Evolutionary conservation across 2,797 vertebrate species (phyloP), one percentile per base, ranked within the genome.

Genomic region (Sebastes kiyomatsui): DNA sequence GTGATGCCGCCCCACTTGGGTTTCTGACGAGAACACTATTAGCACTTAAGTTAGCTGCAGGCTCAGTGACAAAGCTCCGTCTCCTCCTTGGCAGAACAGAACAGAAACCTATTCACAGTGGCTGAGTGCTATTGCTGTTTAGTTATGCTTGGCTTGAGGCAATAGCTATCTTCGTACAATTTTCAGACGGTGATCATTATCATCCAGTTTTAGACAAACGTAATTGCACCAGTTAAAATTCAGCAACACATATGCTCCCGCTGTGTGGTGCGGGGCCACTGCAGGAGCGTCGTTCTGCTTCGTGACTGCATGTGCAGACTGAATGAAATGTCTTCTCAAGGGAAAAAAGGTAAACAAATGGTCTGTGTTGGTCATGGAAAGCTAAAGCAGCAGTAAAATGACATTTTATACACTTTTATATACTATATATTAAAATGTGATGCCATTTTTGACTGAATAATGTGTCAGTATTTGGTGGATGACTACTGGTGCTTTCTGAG

Each of bases 111-210:
- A 92, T 90, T 90, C 85, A 87, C 91, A 80, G 87, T 67, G 80
- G 82, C 93, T 84, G 91, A 91, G 88, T 91, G 84, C 77, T 88
- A 87, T 84, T 77, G 75, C 91, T 90, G 82, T 89, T 91, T 88
- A 88, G 90, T 92, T 92, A 88, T 87, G 87, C 92, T 91, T 90
- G 88, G 90, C 93, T 88, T 77, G 78, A 91, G 91, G 93, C 93
- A 77, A 85, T 84, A 77, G 82, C 92, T 79, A 79, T 92, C 87
- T 89, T 85, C 91, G 83, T 80, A 88, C 87, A 79, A 82, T 91
- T 89, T 91, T 91, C 88, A 91, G 85, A 88, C 77, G 13, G 77
- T 49, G 91, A 92, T 94, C 88, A 92, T 94, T 92, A 94, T 92
- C 92, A 72, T 81, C 81, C 72, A 65, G 66, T 81, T 93, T 88